Evolutionary conservation across 1,140 invertebrate genomes (phyloP).

Genomic region (Microplitis demolitor): DNA sequence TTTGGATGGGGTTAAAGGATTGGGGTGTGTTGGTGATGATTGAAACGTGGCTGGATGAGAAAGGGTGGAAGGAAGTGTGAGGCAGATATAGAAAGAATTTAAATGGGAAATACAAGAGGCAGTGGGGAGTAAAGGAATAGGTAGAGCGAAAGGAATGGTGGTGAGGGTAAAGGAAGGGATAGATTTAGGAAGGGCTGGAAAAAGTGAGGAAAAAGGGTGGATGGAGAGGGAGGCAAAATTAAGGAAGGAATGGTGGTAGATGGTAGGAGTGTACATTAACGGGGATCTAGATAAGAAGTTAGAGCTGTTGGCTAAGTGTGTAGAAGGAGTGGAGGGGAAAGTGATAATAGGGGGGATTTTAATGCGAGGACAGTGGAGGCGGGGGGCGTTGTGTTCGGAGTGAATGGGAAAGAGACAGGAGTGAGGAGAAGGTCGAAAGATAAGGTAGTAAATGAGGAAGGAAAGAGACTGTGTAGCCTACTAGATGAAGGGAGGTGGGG

Average conservation of each 20-base stretch:
- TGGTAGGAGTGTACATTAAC: background rate
- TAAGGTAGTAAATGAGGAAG: background rate
- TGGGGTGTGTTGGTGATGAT: background rate
- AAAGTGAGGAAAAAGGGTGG: too few species aligned
- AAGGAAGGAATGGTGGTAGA: conserved; percentile 1
- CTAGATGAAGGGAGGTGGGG: too few species aligned
- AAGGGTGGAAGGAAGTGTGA: background rate
- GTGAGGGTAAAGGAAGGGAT: too few species aligned
- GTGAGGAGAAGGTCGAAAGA: background rate
- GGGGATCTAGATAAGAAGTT: background rate
- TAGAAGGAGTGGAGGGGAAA: background rate
- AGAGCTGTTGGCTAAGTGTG: background rate
- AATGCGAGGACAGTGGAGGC: background rate
- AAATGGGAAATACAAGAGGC: background rate
- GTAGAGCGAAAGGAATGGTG: too few species aligned
- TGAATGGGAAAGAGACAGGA: background rate
- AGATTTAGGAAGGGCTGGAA: too few species aligned
- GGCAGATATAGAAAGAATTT: background rate
- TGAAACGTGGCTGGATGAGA: background rate
- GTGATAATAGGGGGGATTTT: background rate
- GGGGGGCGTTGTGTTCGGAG: background rate
- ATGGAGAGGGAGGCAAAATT: background rate
- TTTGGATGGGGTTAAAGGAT: background rate
- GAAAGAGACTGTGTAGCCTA: too few species aligned
- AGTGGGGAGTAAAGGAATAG: too few species aligned